Evolutionary conservation across 2,113 vertebrate genomes (phyloP).

Genomic region (Neolamprologus sp.): DNA sequence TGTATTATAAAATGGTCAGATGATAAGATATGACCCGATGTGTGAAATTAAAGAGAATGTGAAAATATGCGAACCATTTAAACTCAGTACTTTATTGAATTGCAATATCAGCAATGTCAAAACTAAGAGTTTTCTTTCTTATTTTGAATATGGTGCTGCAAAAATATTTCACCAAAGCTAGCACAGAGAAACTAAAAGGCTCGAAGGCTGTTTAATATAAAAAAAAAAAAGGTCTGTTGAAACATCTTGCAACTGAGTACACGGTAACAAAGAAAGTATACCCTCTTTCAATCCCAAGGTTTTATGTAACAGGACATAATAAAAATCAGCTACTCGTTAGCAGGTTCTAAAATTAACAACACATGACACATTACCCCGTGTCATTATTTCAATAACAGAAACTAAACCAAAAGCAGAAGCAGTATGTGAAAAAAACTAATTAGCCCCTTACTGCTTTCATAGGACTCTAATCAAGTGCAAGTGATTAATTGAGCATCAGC

Average conservation of each 20-base stretch:
- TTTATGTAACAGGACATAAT: background rate
- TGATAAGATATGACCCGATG: background rate
- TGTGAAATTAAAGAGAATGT: background rate
- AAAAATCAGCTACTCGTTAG: background rate
- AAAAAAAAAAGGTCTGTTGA: background rate
- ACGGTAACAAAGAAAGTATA: background rate
- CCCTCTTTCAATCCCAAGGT: background rate
- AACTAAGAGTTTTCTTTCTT: background rate
- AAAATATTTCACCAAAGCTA: background rate
- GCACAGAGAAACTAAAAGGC: background rate
- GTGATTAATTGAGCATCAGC: background rate
- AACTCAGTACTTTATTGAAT: background rate
- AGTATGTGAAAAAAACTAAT: background rate
- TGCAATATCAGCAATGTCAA: background rate
- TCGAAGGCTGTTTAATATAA: background rate
- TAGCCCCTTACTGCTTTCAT: background rate
- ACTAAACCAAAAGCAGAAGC: background rate
- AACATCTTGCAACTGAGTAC: background rate
- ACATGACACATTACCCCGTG: background rate
- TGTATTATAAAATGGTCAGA: background rate
- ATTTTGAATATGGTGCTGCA: background rate
- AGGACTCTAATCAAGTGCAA: background rate
- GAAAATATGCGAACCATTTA: background rate
- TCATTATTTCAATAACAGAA: background rate
- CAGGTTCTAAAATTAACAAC: background rate